Base-by-base conservation (phyloP, 2,113 vertebrate species). In the Ctenomys sociabilis region DNA sequence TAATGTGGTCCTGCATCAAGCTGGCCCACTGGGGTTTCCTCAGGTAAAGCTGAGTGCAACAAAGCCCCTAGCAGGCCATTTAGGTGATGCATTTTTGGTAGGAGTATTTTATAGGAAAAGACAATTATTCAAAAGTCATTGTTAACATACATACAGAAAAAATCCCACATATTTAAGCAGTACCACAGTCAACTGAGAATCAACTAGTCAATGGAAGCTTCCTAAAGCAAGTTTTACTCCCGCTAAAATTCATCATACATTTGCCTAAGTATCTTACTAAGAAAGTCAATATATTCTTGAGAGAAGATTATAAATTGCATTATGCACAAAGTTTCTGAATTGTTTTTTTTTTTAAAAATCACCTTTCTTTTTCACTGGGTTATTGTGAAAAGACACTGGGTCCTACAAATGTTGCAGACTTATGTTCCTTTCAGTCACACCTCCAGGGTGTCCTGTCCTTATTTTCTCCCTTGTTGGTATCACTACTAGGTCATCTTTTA, bases 21-120 rank as follows among this genome's bases (percentile, higher is more conserved):
- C 63, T 78, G 45, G 28, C 2, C 40, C 22, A 9, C 43, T 30
- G 92, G 37, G 64, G 16, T 37, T 93, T 85, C 59, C 24, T 52
- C 63, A 24, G 64, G 24, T 54, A 86, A 64, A 85, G 35, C 37
- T 73, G 89, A 88, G 73, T 61, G 40, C 24, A 80, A 16, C 61
- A 85, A 73, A 61, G 52, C 10, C 30, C 66, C 14, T 35, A 70
- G 45, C 4, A 91, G 40, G 83, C 13, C 5, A n/a, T 85, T 45
- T 82, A n/a, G 91, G 88, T 35, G 6, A 90, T 68, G 70, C 49
- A n/a, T 70, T 92, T 94, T 43, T 73, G 26, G 57, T 72, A 45
- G 30, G 3, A 37, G 13, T 28, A 64, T 83, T 86, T 94, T 70
- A 52, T 26, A 75, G n/a, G 6, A 66, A 54, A 87, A 70, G 22